Evolutionary conservation across 2,888 invertebrate species (phyloP).

Genomic region (Acanthosepion pharaonis): DNA sequence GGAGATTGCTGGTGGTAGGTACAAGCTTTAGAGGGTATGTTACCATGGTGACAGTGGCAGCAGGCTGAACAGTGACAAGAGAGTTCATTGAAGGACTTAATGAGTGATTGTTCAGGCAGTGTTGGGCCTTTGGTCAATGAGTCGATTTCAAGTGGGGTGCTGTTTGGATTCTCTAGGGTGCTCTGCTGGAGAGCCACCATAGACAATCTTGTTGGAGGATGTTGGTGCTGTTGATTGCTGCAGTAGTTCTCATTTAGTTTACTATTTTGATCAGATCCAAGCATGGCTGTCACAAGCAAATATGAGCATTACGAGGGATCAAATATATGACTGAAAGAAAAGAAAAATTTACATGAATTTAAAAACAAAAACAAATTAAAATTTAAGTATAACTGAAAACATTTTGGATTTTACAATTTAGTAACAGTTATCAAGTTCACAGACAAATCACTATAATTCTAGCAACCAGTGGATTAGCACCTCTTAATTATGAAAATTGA

Average conservation of each 20-base stretch:
- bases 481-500: too few species aligned
- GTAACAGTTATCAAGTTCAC: too few species aligned
- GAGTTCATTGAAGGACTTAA: slow-evolving; percentile 24
- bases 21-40: slow-evolving; percentile 42
- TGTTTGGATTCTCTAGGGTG: background rate
- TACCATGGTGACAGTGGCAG: slow-evolving; percentile 45
- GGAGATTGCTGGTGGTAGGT: slow-evolving; percentile 42
- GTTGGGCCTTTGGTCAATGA: background rate
- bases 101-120: slow-evolving; percentile 4
- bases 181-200: background rate
- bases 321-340: background rate
- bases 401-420: too few species aligned
- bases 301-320: background rate
- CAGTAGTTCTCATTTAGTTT: slow-evolving; percentile 34
- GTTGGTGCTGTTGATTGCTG: background rate
- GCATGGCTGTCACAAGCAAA: slow-evolving; percentile 37
- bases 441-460: too few species aligned
- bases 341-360: background rate
- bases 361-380: background rate
- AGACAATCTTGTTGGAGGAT: background rate
- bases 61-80: slow-evolving; percentile 42
- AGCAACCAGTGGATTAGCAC: too few species aligned
- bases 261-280: slow-evolving; percentile 36
- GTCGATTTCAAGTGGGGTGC: background rate
- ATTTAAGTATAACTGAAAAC: too few species aligned